Conservation (phyloP, 2,113 vertebrate genomes). For the Piprites chloris region DNA sequence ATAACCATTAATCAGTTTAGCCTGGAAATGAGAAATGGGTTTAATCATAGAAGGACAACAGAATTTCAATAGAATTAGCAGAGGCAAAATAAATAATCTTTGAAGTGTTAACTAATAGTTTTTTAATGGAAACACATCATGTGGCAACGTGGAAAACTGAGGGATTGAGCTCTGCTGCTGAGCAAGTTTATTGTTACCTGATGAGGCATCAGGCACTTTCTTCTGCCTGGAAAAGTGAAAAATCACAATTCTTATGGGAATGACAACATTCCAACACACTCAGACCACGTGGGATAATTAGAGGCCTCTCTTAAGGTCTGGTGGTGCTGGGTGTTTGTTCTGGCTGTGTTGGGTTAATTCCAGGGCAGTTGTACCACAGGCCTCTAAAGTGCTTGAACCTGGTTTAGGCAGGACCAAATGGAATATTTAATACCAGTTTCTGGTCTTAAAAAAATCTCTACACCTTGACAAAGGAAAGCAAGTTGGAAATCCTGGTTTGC, state of each 20-base stretch:
- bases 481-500: neutral
- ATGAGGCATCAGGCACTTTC: neutral
- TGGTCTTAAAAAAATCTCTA: neutral
- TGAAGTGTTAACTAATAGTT: neutral
- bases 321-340: neutral
- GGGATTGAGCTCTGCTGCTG: neutral
- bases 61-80: neutral
- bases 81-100: neutral
- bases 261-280: neutral
- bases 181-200: neutral
- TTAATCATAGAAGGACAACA: neutral
- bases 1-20: neutral
- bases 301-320: neutral
- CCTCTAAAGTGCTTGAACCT: neutral
- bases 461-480: neutral
- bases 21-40: neutral
- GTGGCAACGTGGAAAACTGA: neutral
- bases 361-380: neutral
- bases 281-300: fast-evolving
- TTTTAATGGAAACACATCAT: neutral
- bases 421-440: neutral
- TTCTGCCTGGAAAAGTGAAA: neutral
- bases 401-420: neutral
- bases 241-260: neutral
- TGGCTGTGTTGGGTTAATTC: neutral